Conservation (phyloP, 1,140 invertebrate genomes). For the Achatina immaculata region DNA sequence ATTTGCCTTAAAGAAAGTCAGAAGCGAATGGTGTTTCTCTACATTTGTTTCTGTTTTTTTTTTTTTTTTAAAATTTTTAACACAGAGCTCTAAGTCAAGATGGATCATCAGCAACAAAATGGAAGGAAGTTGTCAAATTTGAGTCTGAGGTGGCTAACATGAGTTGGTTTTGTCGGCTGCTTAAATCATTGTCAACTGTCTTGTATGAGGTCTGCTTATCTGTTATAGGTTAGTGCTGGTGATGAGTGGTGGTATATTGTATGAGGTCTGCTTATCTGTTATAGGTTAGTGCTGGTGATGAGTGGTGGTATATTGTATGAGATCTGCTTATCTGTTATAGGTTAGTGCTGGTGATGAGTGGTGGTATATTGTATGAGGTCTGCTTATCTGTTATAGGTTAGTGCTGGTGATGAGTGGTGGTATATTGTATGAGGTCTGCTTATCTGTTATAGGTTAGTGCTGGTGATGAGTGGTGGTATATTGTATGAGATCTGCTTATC, state of each 20-base stretch:
- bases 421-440: too few relatives aligned
- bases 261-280: background rate
- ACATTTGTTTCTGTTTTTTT: background rate
- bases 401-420: too few relatives aligned
- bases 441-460: too few relatives aligned
- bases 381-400: background rate
- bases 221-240: slow-evolving; percentile 32
- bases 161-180: slow-evolving; percentile 45
- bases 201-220: slow-evolving; percentile 39
- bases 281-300: background rate
- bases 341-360: background rate
- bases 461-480: too few relatives aligned
- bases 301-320: background rate
- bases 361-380: background rate
- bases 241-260: background rate
- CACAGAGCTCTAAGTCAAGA: slow-evolving; percentile 40
- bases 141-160: slow-evolving; percentile 44
- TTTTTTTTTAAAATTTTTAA: background rate
- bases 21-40: too few relatives aligned
- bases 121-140: slow-evolving; percentile 35
- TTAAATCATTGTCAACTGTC: slow-evolving; percentile 42
- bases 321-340: background rate
- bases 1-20: too few relatives aligned
- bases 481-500: too few relatives aligned
- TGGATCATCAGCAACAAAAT: background rate